Evolutionary conservation across 2,888 invertebrate genomes (phyloP).

Genomic region (Ectemnius continuus): DNA sequence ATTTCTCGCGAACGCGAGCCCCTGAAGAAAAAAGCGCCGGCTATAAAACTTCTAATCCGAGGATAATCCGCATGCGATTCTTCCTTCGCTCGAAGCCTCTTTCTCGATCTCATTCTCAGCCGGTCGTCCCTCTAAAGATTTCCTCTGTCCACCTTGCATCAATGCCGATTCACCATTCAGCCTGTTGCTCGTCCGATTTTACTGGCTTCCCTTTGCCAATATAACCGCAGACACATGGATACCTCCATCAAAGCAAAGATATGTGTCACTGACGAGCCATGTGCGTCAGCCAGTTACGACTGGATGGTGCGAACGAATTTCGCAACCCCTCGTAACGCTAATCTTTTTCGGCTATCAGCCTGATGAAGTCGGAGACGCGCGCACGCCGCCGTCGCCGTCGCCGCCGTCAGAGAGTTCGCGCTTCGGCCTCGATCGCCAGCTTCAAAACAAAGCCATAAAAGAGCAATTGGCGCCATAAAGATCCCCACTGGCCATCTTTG

Average conservation of each 20-base stretch:
- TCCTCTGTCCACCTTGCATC: not conserved
- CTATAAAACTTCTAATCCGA: conserved; percentile 49
- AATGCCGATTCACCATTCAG: too few species aligned
- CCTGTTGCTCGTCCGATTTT: too few species aligned
- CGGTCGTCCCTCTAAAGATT: not conserved
- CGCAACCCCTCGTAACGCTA: conserved; percentile 11
- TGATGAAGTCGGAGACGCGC: not conserved
- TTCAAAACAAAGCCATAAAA: conserved; percentile 37
- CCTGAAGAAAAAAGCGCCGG: conserved; percentile 18
- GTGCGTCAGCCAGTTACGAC: too few species aligned
- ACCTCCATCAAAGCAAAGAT: too few species aligned
- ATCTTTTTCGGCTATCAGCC: conserved; percentile 10
- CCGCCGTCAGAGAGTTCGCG: not conserved
- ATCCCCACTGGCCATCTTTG: conserved; percentile 9
- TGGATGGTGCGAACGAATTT: conserved; percentile 23
- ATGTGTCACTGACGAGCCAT: too few species aligned
- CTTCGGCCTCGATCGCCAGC: conserved; percentile 16
- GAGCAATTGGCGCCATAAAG: conserved; percentile 15
- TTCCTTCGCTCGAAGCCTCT: conserved; percentile 4
- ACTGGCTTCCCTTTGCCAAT: too few species aligned
- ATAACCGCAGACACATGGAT: too few species aligned
- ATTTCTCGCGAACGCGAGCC: conserved; percentile 13
- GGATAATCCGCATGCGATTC: conserved; percentile 37
- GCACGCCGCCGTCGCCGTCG: too few species aligned
- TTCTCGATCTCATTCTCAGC: too few species aligned